phyloP scores from a whole-genome alignment of 2,797 vertebrate genomes.

The Vultur gryphus region DNA sequence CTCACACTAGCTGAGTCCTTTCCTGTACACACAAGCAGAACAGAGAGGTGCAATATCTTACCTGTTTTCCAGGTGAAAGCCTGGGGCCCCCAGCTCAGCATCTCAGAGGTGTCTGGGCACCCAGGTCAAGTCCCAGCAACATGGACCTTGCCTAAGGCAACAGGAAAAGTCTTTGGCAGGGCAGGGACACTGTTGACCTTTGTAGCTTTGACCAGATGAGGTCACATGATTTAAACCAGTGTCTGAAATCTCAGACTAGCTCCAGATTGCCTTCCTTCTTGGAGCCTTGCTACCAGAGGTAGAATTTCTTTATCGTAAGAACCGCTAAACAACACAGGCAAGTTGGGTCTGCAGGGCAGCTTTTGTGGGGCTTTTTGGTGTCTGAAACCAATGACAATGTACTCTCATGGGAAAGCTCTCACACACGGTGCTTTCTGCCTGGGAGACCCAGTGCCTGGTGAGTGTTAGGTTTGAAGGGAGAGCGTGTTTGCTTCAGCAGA shows the following conservation, averaged over 20 bases:
- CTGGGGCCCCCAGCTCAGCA: not conserved
- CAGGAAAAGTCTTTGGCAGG: not conserved
- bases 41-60: not conserved
- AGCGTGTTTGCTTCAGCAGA: not conserved
- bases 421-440: rapidly evolving
- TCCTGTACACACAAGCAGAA: not conserved
- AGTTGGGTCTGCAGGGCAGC: not conserved
- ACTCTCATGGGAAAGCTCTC: not conserved
- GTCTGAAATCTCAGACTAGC: not conserved
- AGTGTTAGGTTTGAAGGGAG: not conserved
- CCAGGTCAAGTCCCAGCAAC: not conserved
- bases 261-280: not conserved
- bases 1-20: not conserved
- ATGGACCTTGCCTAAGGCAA: not conserved
- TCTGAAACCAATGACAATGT: not conserved
- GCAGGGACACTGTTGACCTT: not conserved
- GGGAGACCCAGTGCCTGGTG: not conserved
- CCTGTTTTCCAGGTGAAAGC: not conserved
- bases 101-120: not conserved
- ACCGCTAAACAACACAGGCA: rapidly evolving
- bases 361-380: not conserved
- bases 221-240: not conserved
- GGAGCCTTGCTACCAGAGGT: not conserved
- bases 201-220: not conserved
- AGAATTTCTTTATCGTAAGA: rapidly evolving